phyloP scores from a whole-genome alignment of 2,113 vertebrate genomes.

The Himantopus leucocephalus region DNA sequence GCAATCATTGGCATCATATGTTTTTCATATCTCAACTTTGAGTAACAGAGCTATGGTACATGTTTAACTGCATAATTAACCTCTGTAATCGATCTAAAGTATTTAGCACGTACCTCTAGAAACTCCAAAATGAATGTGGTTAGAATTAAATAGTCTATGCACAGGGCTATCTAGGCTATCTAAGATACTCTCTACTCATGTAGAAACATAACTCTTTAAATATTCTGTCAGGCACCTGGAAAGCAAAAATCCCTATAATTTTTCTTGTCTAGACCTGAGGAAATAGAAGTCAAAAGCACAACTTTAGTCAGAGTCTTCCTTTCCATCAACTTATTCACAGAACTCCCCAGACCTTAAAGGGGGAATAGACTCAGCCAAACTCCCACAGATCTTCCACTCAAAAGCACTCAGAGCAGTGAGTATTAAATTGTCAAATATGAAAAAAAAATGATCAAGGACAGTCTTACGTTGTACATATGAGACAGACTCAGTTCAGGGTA shows the following conservation, averaged over 20 bases:
- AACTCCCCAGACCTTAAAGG: neutral
- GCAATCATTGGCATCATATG: neutral
- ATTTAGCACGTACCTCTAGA: neutral
- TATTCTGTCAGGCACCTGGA: neutral
- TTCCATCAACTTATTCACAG: neutral
- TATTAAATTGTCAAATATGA: neutral
- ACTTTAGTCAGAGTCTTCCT: neutral
- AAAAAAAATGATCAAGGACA: neutral
- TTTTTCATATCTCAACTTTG: neutral
- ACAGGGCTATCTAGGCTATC: neutral
- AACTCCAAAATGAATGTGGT: neutral
- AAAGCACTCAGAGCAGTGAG: neutral
- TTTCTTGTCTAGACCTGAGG: neutral
- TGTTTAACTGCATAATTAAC: neutral
- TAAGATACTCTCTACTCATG: neutral
- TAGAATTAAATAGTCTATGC: neutral
- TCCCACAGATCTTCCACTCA: neutral
- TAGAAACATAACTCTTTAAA: neutral
- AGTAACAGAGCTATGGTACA: neutral
- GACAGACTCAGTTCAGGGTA: neutral
- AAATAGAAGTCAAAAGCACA: neutral
- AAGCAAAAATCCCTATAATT: neutral
- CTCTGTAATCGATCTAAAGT: neutral
- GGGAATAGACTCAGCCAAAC: neutral
- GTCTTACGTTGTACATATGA: neutral